Conservation (phyloP, 2,797 vertebrate species). For the Sebastes glaucus region DNA sequence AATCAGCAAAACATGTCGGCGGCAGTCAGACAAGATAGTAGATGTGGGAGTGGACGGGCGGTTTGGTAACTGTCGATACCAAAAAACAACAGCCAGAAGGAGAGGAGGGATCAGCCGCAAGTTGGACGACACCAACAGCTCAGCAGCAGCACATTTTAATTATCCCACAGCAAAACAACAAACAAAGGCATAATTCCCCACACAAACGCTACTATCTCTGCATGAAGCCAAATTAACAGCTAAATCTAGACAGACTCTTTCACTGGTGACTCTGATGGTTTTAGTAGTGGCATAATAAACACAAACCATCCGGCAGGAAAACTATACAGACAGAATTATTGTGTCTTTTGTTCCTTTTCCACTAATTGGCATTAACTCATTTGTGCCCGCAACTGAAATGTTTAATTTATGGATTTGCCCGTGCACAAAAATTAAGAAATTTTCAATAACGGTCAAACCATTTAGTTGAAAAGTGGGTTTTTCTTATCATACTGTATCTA, state of each 20-base stretch:
- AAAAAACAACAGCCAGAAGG: slow-evolving; percentile 34
- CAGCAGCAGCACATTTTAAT: slow-evolving; percentile 33
- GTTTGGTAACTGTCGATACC: slow-evolving; percentile 4
- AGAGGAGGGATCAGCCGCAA: slow-evolving; percentile 37
- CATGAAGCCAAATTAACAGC: slow-evolving; percentile 11
- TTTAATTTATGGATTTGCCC: no score
- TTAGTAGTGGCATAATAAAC: neutral
- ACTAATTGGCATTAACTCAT: neutral
- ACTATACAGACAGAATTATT: neutral
- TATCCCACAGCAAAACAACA: slow-evolving; percentile 17
- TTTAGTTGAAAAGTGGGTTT: no score
- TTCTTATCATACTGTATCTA: no score
- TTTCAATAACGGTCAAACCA: no score
- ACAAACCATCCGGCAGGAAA: neutral
- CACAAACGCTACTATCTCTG: neutral
- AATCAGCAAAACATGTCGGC: slow-evolving; percentile 64
- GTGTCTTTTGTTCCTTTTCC: neutral
- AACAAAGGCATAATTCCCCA: neutral
- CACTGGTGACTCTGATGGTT: neutral
- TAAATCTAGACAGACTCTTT: neutral
- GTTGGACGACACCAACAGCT: slow-evolving; percentile 28
- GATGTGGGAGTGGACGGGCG: slow-evolving; percentile 12
- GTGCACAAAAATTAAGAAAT: no score
- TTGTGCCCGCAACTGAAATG: no score
- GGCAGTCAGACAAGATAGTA: slow-evolving; percentile 35